Evolutionary conservation across 1,140 invertebrate species (phyloP), one percentile per base, ranked within the genome.

Genomic region (Sarcophaga bullata): DNA sequence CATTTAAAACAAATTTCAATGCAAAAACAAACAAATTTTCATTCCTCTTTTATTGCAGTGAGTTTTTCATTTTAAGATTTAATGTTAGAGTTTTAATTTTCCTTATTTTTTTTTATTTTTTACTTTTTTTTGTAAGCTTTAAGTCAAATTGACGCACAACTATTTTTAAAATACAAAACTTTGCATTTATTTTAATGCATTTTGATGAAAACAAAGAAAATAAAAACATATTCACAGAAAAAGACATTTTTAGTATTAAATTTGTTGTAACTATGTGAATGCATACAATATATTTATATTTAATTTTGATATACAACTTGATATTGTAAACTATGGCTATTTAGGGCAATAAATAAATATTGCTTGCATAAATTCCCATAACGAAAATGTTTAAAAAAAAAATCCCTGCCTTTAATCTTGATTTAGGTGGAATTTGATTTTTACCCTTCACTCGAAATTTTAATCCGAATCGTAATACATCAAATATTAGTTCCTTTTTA

Each of bases 161-260:
- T 25, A 68, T 19, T 37, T 37, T 37, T 37, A 19, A 9, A 58
- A 6, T 5, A 52, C 1, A 68, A 19, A 68, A 68, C 17, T 8
- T 68, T 68, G 62, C 62, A 68, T 68, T 68, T 68, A 68, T 25
- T 19, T 19, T 68, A 68, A 68, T 25, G 62, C 62, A 68, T 68
- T 68, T 58, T 58, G 13, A 13, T n/a, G n/a, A n/a, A n/a, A n/a
- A n/a, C n/a, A n/a, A n/a, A n/a, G n/a, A n/a, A n/a, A n/a, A n/a
- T 10, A 52, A 52, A 52, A 52, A 52, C 50, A 52, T 52, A 52
- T 52, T 52, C 8, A 52, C 8, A 52, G 50, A 52, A 68, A 68
- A 68, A 68, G 62, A 68, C 62, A 68, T 10, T 19, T 76, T 78
- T 78, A 78, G 75, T 78, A 78, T 78, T 78, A 78, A 78, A 78